Evolutionary conservation across 2,888 invertebrate species (phyloP).

Genomic region (Heteromyza rotundicornis): DNA sequence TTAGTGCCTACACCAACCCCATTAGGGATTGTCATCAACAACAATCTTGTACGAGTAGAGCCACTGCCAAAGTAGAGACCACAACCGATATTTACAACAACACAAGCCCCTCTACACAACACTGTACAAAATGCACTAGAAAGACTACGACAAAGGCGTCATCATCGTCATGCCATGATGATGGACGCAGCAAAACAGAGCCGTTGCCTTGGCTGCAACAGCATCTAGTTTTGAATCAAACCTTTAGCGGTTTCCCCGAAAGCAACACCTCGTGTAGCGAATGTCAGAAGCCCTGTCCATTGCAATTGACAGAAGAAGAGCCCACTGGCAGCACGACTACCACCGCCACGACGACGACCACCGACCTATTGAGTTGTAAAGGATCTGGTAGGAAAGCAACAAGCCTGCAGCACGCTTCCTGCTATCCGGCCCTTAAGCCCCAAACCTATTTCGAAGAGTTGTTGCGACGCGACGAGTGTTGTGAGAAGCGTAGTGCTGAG

Average conservation of each 20-base stretch:
- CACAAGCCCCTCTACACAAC: constrained; percentile 14
- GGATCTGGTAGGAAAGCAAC: constrained; percentile 21
- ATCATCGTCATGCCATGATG: constrained; percentile 14
- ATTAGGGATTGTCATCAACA: neutral
- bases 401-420: constrained; percentile 7
- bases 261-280: constrained; percentile 6
- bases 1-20: neutral
- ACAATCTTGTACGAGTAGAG: neutral
- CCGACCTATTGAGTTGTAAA: constrained; percentile 15
- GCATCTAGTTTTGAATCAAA: constrained; percentile 59
- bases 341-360: constrained; percentile 30
- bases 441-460: constrained; percentile 47
- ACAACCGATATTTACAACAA: constrained; percentile 17
- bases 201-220: constrained; percentile 62
- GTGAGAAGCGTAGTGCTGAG: constrained; percentile 3
- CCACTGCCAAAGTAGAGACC: constrained; percentile 16
- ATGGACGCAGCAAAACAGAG: constrained; percentile 47
- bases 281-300: constrained; percentile 47
- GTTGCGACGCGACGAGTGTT: constrained; percentile 37
- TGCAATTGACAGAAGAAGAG: constrained; percentile 48
- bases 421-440: constrained; percentile 41
- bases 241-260: constrained; percentile 38
- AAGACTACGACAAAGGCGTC: neutral
- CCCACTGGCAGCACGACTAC: too few relatives aligned
- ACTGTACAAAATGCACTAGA: neutral